phyloP scores from a whole-genome alignment of 2,888 invertebrate genomes.

The Agriopis marginaria region DNA sequence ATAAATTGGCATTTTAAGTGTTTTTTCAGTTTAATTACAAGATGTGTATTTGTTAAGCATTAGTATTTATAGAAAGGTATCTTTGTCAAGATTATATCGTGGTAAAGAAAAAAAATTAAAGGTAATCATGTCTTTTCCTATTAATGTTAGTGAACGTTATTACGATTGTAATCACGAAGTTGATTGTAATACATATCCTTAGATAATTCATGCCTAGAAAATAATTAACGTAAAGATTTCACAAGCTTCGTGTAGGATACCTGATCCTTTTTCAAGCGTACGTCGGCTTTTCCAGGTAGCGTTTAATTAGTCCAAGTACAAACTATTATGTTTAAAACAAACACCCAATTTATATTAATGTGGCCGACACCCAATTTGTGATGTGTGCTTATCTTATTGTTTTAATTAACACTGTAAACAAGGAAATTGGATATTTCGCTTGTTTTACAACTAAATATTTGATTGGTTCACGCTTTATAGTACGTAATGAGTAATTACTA shows the following conservation, averaged over 20 bases:
- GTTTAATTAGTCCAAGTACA: slow-evolving; percentile 28
- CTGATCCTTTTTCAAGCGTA: slow-evolving; percentile 9
- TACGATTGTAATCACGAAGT: background rate
- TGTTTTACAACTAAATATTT: slow-evolving; percentile 17
- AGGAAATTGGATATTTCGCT: slow-evolving; percentile 21
- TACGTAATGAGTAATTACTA: background rate
- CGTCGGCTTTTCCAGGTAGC: slow-evolving; percentile 12
- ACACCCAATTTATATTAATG: slow-evolving; percentile 29
- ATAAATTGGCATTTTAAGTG: background rate
- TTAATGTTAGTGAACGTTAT: background rate
- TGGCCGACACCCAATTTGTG: slow-evolving; percentile 30
- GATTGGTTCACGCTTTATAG: background rate
- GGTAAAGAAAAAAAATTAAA: background rate
- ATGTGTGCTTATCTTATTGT: slow-evolving; percentile 36
- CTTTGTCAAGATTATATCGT: background rate
- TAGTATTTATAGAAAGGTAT: background rate
- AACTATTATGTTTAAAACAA: slow-evolving; percentile 24
- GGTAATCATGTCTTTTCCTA: background rate
- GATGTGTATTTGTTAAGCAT: background rate
- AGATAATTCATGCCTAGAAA: background rate
- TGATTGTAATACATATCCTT: background rate
- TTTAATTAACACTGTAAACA: slow-evolving; percentile 31
- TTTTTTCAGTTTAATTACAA: background rate
- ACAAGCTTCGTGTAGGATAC: background rate
- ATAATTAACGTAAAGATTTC: background rate